Conservation (phyloP, 2,113 vertebrate species). For the Etheostoma spectabile region DNA sequence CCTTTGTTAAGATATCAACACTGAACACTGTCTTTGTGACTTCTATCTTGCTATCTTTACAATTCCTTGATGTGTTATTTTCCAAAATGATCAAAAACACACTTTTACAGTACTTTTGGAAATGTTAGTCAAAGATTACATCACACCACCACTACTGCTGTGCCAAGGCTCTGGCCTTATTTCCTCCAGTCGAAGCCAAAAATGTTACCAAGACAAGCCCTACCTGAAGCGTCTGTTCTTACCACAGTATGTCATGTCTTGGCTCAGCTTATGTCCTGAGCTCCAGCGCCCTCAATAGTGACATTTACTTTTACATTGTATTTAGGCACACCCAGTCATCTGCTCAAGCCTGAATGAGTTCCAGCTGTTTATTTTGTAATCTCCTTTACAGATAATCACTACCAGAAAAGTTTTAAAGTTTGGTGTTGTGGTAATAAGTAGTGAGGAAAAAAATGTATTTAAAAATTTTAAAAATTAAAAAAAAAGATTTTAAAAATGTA, state of each 20-base stretch:
- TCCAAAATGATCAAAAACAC: neutral
- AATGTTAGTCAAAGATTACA: neutral
- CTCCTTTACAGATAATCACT: neutral
- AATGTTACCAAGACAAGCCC: neutral
- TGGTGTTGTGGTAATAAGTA: neutral
- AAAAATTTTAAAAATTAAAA: too few species aligned
- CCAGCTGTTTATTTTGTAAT: neutral
- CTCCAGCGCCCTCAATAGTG: neutral
- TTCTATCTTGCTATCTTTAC: neutral
- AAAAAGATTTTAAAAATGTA: too few species aligned
- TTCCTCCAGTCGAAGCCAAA: neutral
- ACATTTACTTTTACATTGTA: neutral
- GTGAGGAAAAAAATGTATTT: too few species aligned
- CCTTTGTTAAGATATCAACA: neutral
- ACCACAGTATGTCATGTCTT: neutral
- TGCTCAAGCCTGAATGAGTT: neutral
- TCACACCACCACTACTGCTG: neutral
- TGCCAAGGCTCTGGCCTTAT: neutral
- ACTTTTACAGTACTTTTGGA: neutral
- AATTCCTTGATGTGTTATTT: neutral
- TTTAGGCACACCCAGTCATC: neutral
- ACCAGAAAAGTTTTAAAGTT: neutral
- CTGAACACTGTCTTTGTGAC: neutral
- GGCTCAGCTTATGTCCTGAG: neutral
- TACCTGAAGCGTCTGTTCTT: neutral